These are phyloP conservation scores for Girardinichthys multiradiatus DNA, from an alignment of 2,113 vertebrate species.

Conservation along the genomic window DNA sequence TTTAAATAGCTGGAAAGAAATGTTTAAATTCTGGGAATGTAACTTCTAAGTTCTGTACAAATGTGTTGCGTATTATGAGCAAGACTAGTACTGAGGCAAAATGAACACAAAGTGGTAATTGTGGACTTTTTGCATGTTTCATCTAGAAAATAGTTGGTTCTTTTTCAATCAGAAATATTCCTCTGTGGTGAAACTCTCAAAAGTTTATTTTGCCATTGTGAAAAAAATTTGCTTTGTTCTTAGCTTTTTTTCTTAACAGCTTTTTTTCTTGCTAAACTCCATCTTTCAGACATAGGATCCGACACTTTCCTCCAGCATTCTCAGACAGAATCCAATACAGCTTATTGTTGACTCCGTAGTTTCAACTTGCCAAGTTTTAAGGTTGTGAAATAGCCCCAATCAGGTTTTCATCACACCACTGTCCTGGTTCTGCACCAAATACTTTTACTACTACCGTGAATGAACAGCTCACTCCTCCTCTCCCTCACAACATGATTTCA, in stretches of 20 bases:
- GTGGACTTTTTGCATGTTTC: not conserved
- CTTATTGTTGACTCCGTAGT: slow-evolving; percentile 3
- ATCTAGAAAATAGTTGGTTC: not conserved
- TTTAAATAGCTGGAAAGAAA: too few relatives aligned
- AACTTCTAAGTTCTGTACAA: not conserved
- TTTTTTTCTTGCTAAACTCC: not conserved
- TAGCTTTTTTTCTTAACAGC: not conserved
- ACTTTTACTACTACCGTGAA: not conserved
- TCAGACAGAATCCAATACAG: not conserved
- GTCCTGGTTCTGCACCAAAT: not conserved
- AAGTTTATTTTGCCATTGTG: not conserved
- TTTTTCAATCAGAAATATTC: not conserved
- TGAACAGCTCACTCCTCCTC: not conserved
- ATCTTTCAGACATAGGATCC: not conserved
- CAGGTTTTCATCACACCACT: not conserved
- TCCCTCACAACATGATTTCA: not conserved
- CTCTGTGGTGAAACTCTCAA: not conserved
- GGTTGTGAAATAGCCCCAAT: not conserved
- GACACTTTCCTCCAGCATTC: not conserved
- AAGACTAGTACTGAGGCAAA: not conserved
- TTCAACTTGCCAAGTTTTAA: slow-evolving; percentile 1
- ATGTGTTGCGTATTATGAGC: not conserved
- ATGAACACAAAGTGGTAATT: not conserved
- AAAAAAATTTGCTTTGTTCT: not conserved
- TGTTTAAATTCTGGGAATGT: not conserved